phyloP scores from a whole-genome alignment of 2,888 invertebrate species.

The Caenorhabditis parvicauda region DNA sequence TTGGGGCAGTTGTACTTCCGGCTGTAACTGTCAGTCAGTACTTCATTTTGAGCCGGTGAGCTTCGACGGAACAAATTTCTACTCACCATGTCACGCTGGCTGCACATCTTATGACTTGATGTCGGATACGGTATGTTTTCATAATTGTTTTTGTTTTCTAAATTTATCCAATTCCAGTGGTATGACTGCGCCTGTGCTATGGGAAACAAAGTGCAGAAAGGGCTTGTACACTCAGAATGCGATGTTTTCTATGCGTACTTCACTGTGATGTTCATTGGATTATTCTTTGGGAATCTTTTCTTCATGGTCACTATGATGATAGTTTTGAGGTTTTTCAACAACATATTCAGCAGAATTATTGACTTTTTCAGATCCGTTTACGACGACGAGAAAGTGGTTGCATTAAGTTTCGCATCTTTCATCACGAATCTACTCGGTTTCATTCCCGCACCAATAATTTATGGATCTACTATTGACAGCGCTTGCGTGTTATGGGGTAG shows the following conservation, averaged over 20 bases:
- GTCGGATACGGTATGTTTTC: constrained; percentile 21
- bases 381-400: constrained; percentile 50
- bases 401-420: constrained; percentile 48
- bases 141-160: neutral
- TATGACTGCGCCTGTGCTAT: constrained; percentile 32
- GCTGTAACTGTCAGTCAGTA: constrained; percentile 32
- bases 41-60: constrained; percentile 70
- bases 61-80: constrained; percentile 70
- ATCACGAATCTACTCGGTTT: constrained; percentile 51
- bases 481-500: constrained; percentile 45
- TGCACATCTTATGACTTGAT: constrained; percentile 64
- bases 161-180: constrained; percentile 28
- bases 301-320: constrained; percentile 58
- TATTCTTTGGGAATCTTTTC: constrained; percentile 54
- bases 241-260: constrained; percentile 38
- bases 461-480: constrained; percentile 46
- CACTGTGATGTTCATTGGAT: constrained; percentile 47
- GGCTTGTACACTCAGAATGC: constrained; percentile 34
- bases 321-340: constrained; percentile 34
- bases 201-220: constrained; percentile 23
- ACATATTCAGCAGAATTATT: no score
- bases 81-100: constrained; percentile 76
- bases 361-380: constrained; percentile 40
- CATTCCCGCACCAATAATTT: constrained; percentile 54
- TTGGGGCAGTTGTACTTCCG: constrained; percentile 22